Percentiles rank a stretch among this genome's conserved stretches.
phyloP scores from a whole-genome alignment of 2,888 invertebrate species.

The Phymatocera aterrima region DNA sequence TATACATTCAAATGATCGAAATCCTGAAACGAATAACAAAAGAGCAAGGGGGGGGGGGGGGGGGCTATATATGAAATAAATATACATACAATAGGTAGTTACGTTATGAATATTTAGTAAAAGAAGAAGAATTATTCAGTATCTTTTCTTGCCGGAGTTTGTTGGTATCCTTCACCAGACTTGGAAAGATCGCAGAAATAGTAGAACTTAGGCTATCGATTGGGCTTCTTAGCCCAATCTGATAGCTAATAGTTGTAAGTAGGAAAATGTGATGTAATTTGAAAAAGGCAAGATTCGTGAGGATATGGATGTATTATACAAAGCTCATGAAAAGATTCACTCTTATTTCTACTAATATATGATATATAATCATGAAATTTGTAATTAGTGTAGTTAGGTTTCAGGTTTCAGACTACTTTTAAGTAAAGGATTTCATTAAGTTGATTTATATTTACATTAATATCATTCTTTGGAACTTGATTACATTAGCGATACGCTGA shows the following conservation, averaged over 20 bases:
- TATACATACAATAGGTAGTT: constrained; percentile 29
- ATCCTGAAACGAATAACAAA: constrained; percentile 28
- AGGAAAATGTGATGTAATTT: constrained; percentile 37
- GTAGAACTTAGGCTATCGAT: not conserved
- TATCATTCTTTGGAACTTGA: constrained; percentile 12
- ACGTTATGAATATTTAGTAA: constrained; percentile 15
- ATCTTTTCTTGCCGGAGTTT: constrained; percentile 7
- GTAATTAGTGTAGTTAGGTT: constrained; percentile 28
- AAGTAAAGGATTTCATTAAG: constrained; percentile 16
- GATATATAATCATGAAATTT: constrained; percentile 10
- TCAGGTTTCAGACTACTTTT: constrained; percentile 36
- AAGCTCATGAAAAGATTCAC: constrained; percentile 12
- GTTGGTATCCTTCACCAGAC: not conserved
- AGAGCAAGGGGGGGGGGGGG: no score
- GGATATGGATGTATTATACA: constrained; percentile 24
- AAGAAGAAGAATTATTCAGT: not conserved
- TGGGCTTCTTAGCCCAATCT: constrained; percentile 3
- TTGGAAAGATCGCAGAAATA: not conserved
- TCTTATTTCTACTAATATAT: constrained; percentile 26
- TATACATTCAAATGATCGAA: constrained; percentile 30
- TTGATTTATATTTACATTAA: not conserved
- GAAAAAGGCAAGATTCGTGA: constrained; percentile 1
- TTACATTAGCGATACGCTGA: not conserved
- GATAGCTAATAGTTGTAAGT: constrained; percentile 36
- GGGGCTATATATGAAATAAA: not conserved